phyloP scores from a whole-genome alignment of 2,113 vertebrate genomes.

The Myrmophylax atrothorax region DNA sequence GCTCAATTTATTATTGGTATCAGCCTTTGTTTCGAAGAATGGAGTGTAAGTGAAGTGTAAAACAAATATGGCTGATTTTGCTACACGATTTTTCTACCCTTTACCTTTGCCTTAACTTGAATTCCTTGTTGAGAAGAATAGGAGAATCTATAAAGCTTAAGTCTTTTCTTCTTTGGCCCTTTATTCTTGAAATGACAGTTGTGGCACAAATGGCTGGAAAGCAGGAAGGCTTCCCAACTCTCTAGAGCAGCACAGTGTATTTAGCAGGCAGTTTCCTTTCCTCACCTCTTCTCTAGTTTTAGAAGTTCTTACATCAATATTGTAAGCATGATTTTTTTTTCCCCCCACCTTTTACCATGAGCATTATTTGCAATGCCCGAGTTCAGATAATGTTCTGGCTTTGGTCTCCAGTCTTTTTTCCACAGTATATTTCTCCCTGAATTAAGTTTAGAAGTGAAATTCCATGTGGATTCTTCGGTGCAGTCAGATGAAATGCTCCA shows the following conservation, averaged over 20 bases:
- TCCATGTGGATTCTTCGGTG: not conserved
- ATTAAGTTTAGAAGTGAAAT: not conserved
- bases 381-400: not conserved
- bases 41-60: not conserved
- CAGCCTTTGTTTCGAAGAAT: not conserved
- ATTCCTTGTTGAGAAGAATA: not conserved
- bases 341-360: not conserved
- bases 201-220: not conserved
- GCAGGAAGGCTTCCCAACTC: not conserved
- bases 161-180: not conserved
- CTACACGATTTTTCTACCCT: not conserved
- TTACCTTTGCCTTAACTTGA: not conserved
- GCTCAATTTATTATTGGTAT: not conserved
- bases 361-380: not conserved
- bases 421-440: not conserved
- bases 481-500: not conserved
- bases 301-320: not conserved
- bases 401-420: not conserved
- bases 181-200: not conserved
- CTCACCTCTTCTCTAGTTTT: not conserved
- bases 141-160: not conserved
- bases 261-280: not conserved
- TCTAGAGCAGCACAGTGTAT: not conserved
- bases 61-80: not conserved
- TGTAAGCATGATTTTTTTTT: not conserved